phyloP scores from a whole-genome alignment of 2,113 vertebrate genomes.

The Aix galericulata region DNA sequence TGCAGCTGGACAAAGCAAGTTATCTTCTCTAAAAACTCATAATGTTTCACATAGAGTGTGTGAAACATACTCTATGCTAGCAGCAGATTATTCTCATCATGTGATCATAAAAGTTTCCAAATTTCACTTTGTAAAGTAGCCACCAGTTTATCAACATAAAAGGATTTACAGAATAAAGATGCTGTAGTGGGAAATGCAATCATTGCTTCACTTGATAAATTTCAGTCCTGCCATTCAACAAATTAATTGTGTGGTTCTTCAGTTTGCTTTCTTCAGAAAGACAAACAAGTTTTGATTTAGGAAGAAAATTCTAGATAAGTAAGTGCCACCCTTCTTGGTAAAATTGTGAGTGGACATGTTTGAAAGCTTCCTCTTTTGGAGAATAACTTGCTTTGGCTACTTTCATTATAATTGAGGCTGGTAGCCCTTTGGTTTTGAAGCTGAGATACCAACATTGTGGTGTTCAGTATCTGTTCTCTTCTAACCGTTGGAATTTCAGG shows the following conservation, averaged over 20 bases:
- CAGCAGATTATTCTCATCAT: background rate
- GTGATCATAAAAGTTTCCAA: background rate
- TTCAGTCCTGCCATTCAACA: background rate
- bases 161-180: background rate
- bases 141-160: background rate
- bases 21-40: background rate
- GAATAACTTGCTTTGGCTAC: background rate
- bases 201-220: background rate
- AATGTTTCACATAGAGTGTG: background rate
- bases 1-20: background rate
- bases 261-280: background rate
- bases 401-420: background rate
- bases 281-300: background rate
- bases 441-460: background rate
- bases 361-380: background rate
- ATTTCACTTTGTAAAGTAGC: background rate
- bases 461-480: background rate
- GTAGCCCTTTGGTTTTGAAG: background rate
- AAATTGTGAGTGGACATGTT: background rate
- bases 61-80: background rate
- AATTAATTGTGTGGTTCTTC: background rate
- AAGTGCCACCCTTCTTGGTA: background rate
- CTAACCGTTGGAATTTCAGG: background rate
- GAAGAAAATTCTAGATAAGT: background rate
- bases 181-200: background rate